phyloP scores from a whole-genome alignment of 2,888 invertebrate genomes.

The Hofmannophila pseudospretella region DNA sequence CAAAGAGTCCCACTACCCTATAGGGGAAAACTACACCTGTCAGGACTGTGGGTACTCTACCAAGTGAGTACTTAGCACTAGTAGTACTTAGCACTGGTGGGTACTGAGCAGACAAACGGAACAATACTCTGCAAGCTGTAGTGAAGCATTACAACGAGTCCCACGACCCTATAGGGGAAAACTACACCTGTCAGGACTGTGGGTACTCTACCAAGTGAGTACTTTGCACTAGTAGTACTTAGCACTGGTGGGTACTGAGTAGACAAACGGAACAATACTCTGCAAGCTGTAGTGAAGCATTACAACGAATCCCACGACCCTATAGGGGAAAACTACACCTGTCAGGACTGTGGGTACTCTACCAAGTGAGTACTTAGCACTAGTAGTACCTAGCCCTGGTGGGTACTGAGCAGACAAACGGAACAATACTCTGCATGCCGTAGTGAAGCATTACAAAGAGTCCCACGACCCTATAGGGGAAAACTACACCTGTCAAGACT shows the following conservation, averaged over 20 bases:
- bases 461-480: slow-evolving; percentile 36
- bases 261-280: slow-evolving; percentile 32
- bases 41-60: slow-evolving; percentile 44
- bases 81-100: too few species aligned
- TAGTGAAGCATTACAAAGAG: slow-evolving; percentile 49
- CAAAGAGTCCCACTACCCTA: too few species aligned
- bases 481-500: slow-evolving; percentile 18
- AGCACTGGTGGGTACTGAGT: too few species aligned
- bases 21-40: slow-evolving; percentile 37
- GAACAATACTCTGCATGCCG: slow-evolving; percentile 15
- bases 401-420: too few species aligned
- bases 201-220: slow-evolving; percentile 51
- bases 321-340: slow-evolving; percentile 33
- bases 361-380: slow-evolving; percentile 43
- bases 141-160: slow-evolving; percentile 49
- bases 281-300: slow-evolving; percentile 31
- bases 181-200: slow-evolving; percentile 42
- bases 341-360: slow-evolving; percentile 43
- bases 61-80: slow-evolving; percentile 42
- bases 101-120: slow-evolving; percentile 40
- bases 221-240: too few species aligned
- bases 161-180: slow-evolving; percentile 34
- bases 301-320: slow-evolving; percentile 44
- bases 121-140: slow-evolving; percentile 13
- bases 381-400: too few species aligned